Evolutionary conservation across 2,113 vertebrate species (phyloP), one percentile per base, ranked within the genome.

Genomic region (Mirounga angustirostris): DNA sequence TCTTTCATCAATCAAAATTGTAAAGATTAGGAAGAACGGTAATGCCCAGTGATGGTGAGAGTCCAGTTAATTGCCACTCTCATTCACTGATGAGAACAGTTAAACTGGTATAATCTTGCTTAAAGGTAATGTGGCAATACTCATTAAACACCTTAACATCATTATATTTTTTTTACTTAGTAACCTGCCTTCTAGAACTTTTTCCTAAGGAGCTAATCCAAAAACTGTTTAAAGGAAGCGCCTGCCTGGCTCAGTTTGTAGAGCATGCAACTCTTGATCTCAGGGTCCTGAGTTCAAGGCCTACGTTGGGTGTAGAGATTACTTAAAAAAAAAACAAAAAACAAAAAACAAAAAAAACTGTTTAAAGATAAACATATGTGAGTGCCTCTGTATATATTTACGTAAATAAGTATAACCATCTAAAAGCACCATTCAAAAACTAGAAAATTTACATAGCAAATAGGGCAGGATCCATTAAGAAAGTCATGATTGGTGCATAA

Each of bases 361-460:
- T 76, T 76, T 76, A 50, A 96, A 65, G 26, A 91, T 52, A 91
- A 14, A 65, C 7, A 79, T 30, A 11, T 52, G 3, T 93, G 46
- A 58, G 22, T 78, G 15, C 8, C 43, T 87, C 5, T 80, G 16
- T 65, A 4, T 19, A 1, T 79, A 85, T 86, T 85, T 89, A 89
- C 4, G 65, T 74, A 89, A 79, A 82, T 50, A 59, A 92, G 46
- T 30, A 84, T 96, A 91, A 81, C 65, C 43, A 86, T 13, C 43
- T 93, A 93, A 79, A 93, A 79, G 81, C 33, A 59, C 95, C 79
- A 93, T 28, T 69, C 63, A 79, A 26, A 96, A 94, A 97, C 26
- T 84, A 6, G 10, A 93, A 97, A 95, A 91, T 46, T 26, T 84
- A 91, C 52, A 84, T 18, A 40, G n/a, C 43, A 96, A 94, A 93